phyloP scores from a whole-genome alignment of 2,888 invertebrate genomes.

The Lepeophtheirus nordmannii region DNA sequence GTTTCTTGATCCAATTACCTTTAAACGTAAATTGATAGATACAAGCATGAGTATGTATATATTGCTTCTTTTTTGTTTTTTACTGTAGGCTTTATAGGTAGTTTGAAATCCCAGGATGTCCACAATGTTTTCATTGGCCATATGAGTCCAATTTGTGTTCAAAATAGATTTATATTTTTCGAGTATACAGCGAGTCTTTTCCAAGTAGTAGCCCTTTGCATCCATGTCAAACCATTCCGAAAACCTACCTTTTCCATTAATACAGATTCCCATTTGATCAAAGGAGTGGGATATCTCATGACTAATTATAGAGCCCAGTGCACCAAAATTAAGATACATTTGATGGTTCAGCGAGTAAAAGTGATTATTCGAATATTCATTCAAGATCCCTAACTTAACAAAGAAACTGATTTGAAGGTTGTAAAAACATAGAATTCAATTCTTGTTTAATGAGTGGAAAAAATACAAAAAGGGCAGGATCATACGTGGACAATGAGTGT shows the following conservation, averaged over 20 bases:
- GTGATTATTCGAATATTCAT: background rate
- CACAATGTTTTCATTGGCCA: slow-evolving; percentile 4
- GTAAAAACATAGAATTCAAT: too few relatives aligned
- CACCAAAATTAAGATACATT: background rate
- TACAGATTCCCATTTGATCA: background rate
- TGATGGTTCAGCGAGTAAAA: background rate
- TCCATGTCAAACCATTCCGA: background rate
- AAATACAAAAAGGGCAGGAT: background rate
- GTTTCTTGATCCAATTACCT: background rate
- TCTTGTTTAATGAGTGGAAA: too few relatives aligned
- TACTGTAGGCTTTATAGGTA: background rate
- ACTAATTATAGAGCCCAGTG: background rate
- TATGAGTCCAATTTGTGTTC: background rate
- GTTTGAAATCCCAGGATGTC: slow-evolving; percentile 1
- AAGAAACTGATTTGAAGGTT: background rate
- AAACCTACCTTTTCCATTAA: background rate
- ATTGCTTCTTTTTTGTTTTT: background rate
- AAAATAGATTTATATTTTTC: background rate
- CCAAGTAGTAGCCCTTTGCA: background rate
- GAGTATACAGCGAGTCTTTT: background rate
- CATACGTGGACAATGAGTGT: background rate
- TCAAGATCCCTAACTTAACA: background rate
- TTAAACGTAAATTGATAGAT: background rate
- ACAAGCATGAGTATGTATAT: background rate
- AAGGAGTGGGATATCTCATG: background rate